Conservation (phyloP, 2,888 invertebrate species). For the Dysmachus trigonus region DNA sequence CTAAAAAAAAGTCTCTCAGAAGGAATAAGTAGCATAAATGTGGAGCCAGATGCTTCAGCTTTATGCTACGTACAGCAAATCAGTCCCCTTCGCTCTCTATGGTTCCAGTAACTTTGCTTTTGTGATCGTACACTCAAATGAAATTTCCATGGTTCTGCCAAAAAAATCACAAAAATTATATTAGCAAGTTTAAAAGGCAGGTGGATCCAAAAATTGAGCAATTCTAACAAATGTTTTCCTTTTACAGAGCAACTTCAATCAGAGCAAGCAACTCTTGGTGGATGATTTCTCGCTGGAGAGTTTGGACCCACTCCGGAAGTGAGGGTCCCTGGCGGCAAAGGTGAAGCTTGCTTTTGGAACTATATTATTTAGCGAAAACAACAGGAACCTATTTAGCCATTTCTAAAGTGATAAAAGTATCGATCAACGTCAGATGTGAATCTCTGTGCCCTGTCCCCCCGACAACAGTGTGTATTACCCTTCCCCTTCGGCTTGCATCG, state of each 20-base stretch:
- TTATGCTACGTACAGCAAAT: neutral
- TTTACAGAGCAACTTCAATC: slow-evolving; percentile 86
- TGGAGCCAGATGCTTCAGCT: neutral
- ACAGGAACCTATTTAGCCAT: neutral
- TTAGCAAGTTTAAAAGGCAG: neutral
- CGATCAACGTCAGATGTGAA: slow-evolving; percentile 16
- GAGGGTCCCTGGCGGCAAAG: slow-evolving; percentile 43
- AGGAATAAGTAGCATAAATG: neutral
- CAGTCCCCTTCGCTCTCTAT: neutral
- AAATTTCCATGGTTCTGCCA: neutral
- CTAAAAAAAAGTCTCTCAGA: neutral
- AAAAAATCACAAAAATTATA: neutral
- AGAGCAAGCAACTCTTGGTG: slow-evolving; percentile 57
- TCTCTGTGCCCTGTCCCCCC: slow-evolving; percentile 1
- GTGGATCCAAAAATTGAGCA: neutral
- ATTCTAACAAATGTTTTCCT: neutral
- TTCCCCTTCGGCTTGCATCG: slow-evolving; percentile 13
- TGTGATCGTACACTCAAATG: neutral
- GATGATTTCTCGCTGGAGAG: slow-evolving; percentile 95
- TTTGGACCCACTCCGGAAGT: slow-evolving; percentile 88
- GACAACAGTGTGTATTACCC: neutral
- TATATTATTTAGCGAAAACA: neutral
- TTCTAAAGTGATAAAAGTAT: slow-evolving; percentile 30
- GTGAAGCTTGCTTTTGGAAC: neutral
- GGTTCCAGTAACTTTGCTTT: neutral